Evolutionary conservation across 2,888 invertebrate species (phyloP).

Genomic region (Leucophenga maculata): DNA sequence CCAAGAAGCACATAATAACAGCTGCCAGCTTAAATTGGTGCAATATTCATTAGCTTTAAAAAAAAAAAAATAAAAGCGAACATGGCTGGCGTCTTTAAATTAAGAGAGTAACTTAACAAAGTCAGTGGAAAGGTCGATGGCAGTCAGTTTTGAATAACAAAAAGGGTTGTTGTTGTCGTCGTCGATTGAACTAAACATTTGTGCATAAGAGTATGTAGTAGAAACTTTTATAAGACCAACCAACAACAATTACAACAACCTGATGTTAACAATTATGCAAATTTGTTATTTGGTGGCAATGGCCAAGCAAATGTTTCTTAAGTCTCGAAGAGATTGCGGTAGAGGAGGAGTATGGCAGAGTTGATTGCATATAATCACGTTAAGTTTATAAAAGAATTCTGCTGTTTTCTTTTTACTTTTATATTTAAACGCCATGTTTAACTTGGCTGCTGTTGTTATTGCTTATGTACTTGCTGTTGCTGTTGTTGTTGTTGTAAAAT

Average conservation of each 20-base stretch:
- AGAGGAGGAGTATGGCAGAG: conserved; percentile 22
- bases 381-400: conserved; percentile 48
- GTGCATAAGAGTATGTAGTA: not conserved
- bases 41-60: conserved; percentile 16
- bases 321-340: not conserved
- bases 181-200: not conserved
- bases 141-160: not conserved
- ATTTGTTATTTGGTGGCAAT: conserved; percentile 45
- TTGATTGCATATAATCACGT: conserved; percentile 70
- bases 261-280: conserved; percentile 70
- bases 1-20: conserved; percentile 1
- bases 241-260: conserved; percentile 55
- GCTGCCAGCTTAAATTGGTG: conserved; percentile 1
- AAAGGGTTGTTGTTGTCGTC: not conserved
- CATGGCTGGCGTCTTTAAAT: not conserved
- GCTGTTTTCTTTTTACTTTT: conserved; percentile 24
- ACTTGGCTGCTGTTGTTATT: conserved; percentile 29
- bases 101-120: not conserved
- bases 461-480: not conserved
- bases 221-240: not conserved
- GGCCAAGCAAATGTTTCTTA: conserved; percentile 53
- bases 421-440: conserved; percentile 60
- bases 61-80: not conserved
- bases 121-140: not conserved
- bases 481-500: not conserved